Evolutionary conservation across 2,888 invertebrate genomes (phyloP).

Genomic region (Aphodius sticticus): DNA sequence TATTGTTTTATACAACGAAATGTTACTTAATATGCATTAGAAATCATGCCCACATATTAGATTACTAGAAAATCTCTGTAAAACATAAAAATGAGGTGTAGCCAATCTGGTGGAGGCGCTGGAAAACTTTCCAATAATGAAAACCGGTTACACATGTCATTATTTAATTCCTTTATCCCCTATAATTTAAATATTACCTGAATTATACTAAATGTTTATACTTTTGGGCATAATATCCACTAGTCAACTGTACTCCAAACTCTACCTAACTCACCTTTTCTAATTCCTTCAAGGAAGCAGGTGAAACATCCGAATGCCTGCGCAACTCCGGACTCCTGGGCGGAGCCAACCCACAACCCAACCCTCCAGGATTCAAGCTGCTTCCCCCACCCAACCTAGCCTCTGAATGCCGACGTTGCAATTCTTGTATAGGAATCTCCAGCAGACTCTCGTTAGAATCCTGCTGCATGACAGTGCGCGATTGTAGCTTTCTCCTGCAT

Average conservation of each 20-base stretch:
- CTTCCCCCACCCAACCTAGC: slow-evolving; percentile 70
- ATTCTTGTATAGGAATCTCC: slow-evolving; percentile 81
- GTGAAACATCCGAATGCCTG: slow-evolving; percentile 86
- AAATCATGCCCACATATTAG: too few species aligned
- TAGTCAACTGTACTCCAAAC: slow-evolving; percentile 5
- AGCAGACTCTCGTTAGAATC: slow-evolving; percentile 86
- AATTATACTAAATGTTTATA: too few species aligned
- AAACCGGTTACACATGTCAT: too few species aligned
- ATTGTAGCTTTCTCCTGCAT: slow-evolving; percentile 80
- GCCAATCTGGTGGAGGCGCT: too few species aligned
- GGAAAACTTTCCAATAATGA: too few species aligned
- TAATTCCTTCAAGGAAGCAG: slow-evolving; percentile 86
- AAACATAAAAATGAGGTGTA: too few species aligned
- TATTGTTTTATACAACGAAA: too few species aligned
- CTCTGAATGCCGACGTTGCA: slow-evolving; percentile 85
- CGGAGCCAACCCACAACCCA: slow-evolving; percentile 76
- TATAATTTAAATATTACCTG: too few species aligned
- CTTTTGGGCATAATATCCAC: background rate
- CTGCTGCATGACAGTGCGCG: slow-evolving; percentile 77
- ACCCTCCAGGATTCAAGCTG: slow-evolving; percentile 61
- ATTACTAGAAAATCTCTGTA: too few species aligned
- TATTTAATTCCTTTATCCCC: too few species aligned
- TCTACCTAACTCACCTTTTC: slow-evolving; percentile 76
- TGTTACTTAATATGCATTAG: too few species aligned
- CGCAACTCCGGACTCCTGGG: slow-evolving; percentile 84